Percentiles rank a stretch among this genome's conserved stretches.
Conservation (phyloP, 1,140 invertebrate genomes). For the Asbolus verrucosus region DNA sequence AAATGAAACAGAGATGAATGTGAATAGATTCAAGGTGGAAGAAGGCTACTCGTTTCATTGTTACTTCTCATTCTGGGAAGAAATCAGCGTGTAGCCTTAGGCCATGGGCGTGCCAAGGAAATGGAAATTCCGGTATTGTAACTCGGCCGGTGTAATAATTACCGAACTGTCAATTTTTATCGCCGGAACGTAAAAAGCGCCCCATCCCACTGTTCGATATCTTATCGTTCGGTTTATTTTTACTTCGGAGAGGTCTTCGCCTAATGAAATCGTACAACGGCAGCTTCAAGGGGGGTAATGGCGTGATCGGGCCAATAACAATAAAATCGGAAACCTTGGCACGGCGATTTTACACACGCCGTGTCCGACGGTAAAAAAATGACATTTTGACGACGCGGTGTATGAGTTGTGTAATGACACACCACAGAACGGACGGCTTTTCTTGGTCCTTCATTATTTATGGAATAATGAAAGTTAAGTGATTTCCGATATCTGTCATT, state of each 20-base stretch:
- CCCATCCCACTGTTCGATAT: not conserved
- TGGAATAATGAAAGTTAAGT: conserved; percentile 2
- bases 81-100: no score
- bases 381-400: no score
- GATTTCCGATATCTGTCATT: conserved; percentile 7
- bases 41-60: no score
- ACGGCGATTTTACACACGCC: no score
- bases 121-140: not conserved
- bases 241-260: not conserved
- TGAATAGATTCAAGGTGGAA: no score
- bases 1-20: no score
- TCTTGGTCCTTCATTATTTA: not conserved
- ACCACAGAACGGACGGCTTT: not conserved
- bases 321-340: no score
- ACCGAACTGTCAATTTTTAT: not conserved
- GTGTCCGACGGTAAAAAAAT: no score
- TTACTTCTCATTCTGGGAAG: no score
- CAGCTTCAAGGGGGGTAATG: not conserved
- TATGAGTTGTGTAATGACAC: no score
- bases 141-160: not conserved
- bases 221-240: not conserved
- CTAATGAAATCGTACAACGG: not conserved
- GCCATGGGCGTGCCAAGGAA: not conserved
- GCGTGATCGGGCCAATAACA: not conserved
- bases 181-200: no score